A percentile compares a stretch with the other conserved stretches of the same genome.
Conservation (phyloP, 2,797 vertebrate genomes). For the Psittacula derbiana region DNA sequence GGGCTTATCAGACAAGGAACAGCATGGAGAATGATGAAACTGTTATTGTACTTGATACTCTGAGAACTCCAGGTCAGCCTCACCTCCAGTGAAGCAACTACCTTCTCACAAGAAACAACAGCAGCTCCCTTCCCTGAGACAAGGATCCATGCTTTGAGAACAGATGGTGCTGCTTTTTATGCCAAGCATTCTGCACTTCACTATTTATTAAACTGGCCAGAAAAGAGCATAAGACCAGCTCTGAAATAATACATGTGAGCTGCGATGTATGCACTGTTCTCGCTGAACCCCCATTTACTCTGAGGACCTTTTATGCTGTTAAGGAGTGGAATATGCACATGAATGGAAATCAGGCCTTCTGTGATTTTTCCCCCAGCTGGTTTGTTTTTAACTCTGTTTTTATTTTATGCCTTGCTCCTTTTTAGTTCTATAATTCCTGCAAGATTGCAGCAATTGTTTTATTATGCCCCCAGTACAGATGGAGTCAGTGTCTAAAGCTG, state of each 20-base stretch:
- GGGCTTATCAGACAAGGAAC: slow-evolving; percentile 41
- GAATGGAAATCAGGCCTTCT: not conserved
- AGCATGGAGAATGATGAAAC: slow-evolving; percentile 43
- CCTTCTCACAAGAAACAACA: slow-evolving; percentile 41
- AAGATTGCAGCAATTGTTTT: not conserved
- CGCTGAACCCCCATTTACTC: accelerated
- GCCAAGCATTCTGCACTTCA: slow-evolving; percentile 42
- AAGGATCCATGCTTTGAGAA: slow-evolving; percentile 33
- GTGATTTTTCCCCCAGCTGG: not conserved
- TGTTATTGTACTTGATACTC: slow-evolving; percentile 29
- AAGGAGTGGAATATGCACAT: not conserved
- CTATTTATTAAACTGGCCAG: slow-evolving; percentile 11
- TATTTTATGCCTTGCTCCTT: not conserved
- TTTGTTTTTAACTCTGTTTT: not conserved
- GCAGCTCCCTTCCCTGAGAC: slow-evolving; percentile 6
- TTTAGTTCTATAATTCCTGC: not conserved
- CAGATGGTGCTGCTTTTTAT: slow-evolving; percentile 41
- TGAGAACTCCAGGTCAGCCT: slow-evolving; percentile 48
- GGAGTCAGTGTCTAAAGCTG: not conserved
- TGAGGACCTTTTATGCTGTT: not conserved
- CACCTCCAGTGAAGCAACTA: slow-evolving; percentile 29
- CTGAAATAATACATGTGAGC: not conserved
- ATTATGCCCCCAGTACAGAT: not conserved
- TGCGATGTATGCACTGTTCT: not conserved
- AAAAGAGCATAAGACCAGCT: not conserved